Percentiles rank a stretch among this genome's conserved stretches.
phyloP scores from a whole-genome alignment of 2,113 vertebrate genomes.

The Sialia sialis region DNA sequence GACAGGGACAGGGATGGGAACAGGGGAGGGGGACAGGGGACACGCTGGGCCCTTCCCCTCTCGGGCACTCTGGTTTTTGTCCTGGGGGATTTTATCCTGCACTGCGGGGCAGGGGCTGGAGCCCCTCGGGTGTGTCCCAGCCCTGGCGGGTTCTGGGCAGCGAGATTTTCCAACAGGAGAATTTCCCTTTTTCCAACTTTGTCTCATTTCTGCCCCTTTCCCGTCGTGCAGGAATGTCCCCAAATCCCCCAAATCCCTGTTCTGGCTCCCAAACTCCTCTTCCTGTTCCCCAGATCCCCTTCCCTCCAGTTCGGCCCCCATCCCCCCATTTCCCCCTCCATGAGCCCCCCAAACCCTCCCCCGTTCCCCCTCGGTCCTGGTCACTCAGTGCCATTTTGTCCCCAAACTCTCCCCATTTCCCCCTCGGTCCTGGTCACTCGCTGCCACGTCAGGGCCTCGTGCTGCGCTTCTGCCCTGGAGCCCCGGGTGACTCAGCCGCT shows the following conservation, averaged over 20 bases:
- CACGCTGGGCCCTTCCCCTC: background rate
- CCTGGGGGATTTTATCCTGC: background rate
- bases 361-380: background rate
- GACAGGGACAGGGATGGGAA: background rate
- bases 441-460: conserved; percentile 7
- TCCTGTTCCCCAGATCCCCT: no score
- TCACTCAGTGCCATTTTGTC: background rate
- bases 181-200: conserved; percentile 24
- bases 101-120: background rate
- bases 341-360: background rate
- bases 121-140: background rate
- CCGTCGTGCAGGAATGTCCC: background rate
- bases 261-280: background rate
- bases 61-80: background rate
- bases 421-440: background rate
- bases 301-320: no score
- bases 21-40: no score
- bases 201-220: background rate
- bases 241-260: background rate
- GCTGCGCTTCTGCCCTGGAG: background rate
- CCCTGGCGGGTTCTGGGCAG: background rate
- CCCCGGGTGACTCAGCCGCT: background rate
- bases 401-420: rapidly evolving
- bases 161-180: conserved; percentile 53
- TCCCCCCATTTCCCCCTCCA: background rate